Base-by-base conservation (phyloP, 2,888 invertebrate genomes). In the Neocrepidodera transversa region DNA sequence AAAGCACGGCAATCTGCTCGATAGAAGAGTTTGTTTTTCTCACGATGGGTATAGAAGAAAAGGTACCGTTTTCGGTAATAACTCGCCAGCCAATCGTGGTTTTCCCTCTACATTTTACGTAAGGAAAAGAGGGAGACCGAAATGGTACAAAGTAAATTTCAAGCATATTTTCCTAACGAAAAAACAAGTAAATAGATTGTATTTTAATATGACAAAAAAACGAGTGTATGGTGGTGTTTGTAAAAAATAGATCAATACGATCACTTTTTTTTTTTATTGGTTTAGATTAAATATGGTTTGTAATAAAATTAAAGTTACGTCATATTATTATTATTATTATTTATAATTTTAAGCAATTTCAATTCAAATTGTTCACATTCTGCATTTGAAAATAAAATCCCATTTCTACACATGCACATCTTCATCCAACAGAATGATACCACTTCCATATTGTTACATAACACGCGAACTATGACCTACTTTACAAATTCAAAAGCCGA, bases 61-160 rank as follows among this genome's bases (percentile, higher is more conserved):
- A 35, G 71, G 68, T 0, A 64, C 47, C 14, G 70, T 71, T 1
- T 69, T 56, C 52, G 71, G 71, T 4, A 71, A 71, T 43, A 69
- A 71, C 51, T 65, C 70, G 0, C 71, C 71, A 10, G 64, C 69
- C 0, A 69, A 68, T 47, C 60, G 64, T 16, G 68, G 68, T 11
- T 67, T 68, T 49, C 71, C 71, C 2, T 60, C 67, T 0, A 16
- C 66, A 2, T 71, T 68, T 57, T 70, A 53, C 56, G 48, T 71
- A 5, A 69, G 56, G 53, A 65, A 61, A 43, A 65, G 54, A 35
- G 48, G 55, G 13, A 36, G 10, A 23, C 14, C 56, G 0, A 62
- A 40, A 11, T 71, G 71, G 71, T 65, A 60, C 48, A 65, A 62
- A 26, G 50, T 70, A 8, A 57, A 59, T 30, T 66, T 64, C 42